Percentiles rank a stretch among this genome's conserved stretches.
Conservation (phyloP, 2,888 invertebrate genomes). For the Mesorhabditis spiculigera region DNA sequence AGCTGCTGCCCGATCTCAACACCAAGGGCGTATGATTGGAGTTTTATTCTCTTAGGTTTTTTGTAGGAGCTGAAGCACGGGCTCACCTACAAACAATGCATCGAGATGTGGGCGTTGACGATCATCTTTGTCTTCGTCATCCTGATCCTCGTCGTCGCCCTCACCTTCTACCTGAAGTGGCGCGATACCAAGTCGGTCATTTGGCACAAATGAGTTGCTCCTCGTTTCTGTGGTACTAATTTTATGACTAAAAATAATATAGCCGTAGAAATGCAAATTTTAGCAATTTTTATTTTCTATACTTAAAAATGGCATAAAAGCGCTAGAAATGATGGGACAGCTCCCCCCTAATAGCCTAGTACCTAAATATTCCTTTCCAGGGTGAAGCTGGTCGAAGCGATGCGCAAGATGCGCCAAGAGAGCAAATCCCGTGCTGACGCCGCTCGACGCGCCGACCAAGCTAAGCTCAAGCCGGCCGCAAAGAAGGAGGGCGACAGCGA, state of each 20-base stretch:
- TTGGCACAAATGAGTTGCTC: too few species aligned
- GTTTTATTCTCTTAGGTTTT: too few species aligned
- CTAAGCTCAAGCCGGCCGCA: neutral
- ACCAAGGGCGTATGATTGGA: too few species aligned
- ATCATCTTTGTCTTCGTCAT: neutral
- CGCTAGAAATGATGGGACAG: too few species aligned
- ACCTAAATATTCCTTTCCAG: neutral
- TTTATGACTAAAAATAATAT: neutral
- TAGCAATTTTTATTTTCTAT: too few species aligned
- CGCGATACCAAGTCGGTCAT: neutral
- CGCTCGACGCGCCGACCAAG: neutral
- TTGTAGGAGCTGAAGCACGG: too few species aligned
- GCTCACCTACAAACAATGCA: too few species aligned
- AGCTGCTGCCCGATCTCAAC: too few species aligned
- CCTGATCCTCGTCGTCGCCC: neutral
- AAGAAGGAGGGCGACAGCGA: neutral
- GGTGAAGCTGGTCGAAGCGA: neutral
- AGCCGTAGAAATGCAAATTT: too few species aligned
- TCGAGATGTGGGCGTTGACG: too few species aligned
- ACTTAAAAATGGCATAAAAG: too few species aligned
- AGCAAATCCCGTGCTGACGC: neutral
- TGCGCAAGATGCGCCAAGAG: neutral
- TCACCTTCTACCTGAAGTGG: neutral
- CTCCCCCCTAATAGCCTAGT: too few species aligned
- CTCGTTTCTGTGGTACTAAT: neutral